phyloP scores from a whole-genome alignment of 37 sponge, comb jelly and placozoan species.

The Theonella swinhoei region DNA sequence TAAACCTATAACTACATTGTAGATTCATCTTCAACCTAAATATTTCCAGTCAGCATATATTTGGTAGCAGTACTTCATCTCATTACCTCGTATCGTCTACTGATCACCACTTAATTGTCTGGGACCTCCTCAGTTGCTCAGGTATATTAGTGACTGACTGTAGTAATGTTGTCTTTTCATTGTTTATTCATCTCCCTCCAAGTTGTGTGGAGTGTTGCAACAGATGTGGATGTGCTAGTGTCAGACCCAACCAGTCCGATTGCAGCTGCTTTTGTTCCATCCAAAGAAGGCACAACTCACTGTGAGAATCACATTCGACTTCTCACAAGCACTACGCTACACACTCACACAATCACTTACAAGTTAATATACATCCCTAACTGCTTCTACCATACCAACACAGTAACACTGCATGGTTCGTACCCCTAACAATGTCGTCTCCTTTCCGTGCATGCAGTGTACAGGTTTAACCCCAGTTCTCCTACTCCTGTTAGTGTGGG shows the following conservation, averaged over 20 bases:
- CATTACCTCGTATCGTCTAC: constrained; percentile 63
- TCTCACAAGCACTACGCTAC: neutral
- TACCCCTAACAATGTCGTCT: no score
- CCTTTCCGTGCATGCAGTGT: no score
- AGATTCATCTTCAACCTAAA: no score
- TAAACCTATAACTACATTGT: constrained; percentile 16
- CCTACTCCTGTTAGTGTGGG: constrained; percentile 51
- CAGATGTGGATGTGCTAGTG: constrained; percentile 36
- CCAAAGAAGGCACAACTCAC: constrained; percentile 21
- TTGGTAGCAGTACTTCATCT: constrained; percentile 50
- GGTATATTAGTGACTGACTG: constrained; percentile 10
- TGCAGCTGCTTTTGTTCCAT: constrained; percentile 48
- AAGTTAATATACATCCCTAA: neutral
- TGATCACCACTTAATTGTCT: constrained; percentile 53
- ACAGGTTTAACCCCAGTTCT: constrained; percentile 44
- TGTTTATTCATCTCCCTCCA: neutral
- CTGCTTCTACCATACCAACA: neutral
- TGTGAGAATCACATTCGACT: neutral
- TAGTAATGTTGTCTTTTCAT: neutral
- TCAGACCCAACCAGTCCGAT: constrained; percentile 31
- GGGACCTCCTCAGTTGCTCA: constrained; percentile 68
- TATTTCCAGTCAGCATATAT: constrained; percentile 5
- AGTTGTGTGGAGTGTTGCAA: constrained; percentile 61
- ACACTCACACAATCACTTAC: constrained; percentile 1
- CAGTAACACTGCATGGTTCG: no score